phyloP scores from a whole-genome alignment of 2,888 invertebrate species.

The Caenorhabditis sulstoni region DNA sequence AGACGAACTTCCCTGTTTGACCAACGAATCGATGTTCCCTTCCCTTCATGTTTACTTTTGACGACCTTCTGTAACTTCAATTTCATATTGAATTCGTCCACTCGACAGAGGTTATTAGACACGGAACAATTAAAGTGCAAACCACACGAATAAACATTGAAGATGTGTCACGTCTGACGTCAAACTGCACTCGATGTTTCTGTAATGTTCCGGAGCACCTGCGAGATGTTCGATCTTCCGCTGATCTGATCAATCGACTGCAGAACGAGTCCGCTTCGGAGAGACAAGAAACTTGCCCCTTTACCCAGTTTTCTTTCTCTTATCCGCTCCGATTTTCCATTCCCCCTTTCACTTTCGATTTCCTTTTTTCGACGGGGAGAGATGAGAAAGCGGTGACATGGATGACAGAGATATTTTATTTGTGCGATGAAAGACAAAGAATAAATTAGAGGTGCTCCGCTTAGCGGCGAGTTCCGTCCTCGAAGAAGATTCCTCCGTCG shows the following conservation, averaged over 20 bases:
- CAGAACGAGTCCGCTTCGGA: too few species aligned
- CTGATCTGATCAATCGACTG: too few species aligned
- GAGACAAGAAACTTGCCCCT: not conserved
- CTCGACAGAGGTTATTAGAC: slow-evolving; percentile 11
- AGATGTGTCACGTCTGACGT: too few species aligned
- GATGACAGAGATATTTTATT: slow-evolving; percentile 20
- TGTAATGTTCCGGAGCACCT: too few species aligned
- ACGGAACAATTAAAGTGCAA: not conserved
- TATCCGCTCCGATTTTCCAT: slow-evolving; percentile 17
- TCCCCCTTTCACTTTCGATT: slow-evolving; percentile 5
- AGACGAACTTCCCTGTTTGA: too few species aligned
- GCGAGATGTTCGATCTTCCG: too few species aligned
- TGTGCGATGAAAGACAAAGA: slow-evolving; percentile 22
- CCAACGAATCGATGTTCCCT: not conserved
- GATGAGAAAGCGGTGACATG: not conserved
- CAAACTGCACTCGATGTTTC: too few species aligned
- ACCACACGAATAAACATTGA: not conserved
- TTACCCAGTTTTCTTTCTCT: slow-evolving; percentile 24
- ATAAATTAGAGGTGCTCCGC: slow-evolving; percentile 45
- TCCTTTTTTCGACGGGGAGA: slow-evolving; percentile 4
- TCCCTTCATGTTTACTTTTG: not conserved
- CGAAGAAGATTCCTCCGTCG: slow-evolving; percentile 70
- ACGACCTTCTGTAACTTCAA: slow-evolving; percentile 14
- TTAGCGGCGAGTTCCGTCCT: slow-evolving; percentile 67
- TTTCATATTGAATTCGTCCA: slow-evolving; percentile 1